Evolutionary conservation across 2,113 vertebrate genomes (phyloP), one percentile per base, ranked within the genome.

Genomic region (Saccopteryx bilineata): DNA sequence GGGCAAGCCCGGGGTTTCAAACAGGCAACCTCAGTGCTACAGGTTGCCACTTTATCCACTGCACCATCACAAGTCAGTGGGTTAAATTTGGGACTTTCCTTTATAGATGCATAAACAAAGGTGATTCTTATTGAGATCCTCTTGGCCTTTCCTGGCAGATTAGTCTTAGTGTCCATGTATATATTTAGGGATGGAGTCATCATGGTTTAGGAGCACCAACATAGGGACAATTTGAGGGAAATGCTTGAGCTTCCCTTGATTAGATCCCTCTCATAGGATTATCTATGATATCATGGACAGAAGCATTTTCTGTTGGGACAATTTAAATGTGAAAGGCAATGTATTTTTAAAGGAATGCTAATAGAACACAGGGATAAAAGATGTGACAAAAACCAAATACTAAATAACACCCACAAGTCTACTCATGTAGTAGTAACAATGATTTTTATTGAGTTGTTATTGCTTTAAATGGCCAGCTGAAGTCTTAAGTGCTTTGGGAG

Each of bases 321-420:
- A 46, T 86, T 90, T 74, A 86, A 95, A 87, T 52, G 18, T 33
- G 24, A 90, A 82, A 60, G 12, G 33, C 15, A 52, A 80, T 56
- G 19, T 71, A 48, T 87, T 93, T 75, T 93, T 39, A 61, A 94
- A 74, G 33, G 10, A 95, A 92, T 90, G 14, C 33, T 92, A 15
- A 92, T 74, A 87, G 33, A 80, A 72, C 39, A 82, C 6, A 31
- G 7, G 18, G 4, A 33, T 46, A 72, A 96, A 93, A 89, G 56
- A 72, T 1, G 2, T n/a, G 58, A 66, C 80, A 15, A 61, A 74
- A 65, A 52, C 4, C 31, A 83, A 71, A 84, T 87, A 48, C 76
- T 84, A 58, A 93, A 93, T 39, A 80, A 58, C 5, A 63, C 84
- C n/a, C 31, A 10, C 13, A 74, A 68, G 13, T 23, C 19, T 79